Conservation (phyloP, 2,113 vertebrate genomes). For the Lutjanus erythropterus region DNA sequence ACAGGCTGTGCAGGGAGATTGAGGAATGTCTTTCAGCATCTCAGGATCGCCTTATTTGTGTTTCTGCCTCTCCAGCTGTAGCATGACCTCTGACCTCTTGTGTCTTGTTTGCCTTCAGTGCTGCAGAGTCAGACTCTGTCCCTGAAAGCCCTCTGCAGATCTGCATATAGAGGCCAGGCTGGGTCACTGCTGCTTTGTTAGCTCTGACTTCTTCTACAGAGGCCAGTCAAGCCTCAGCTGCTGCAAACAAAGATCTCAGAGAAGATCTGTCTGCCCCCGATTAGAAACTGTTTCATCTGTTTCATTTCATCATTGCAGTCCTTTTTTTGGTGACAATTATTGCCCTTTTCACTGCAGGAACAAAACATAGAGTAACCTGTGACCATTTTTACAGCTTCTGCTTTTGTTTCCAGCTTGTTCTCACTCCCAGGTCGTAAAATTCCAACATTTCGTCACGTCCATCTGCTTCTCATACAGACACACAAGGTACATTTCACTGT, state of each 20-base stretch:
- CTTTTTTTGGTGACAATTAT: neutral
- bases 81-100: slow-evolving; percentile 25
- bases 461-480: too few species aligned
- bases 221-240: neutral
- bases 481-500: too few species aligned
- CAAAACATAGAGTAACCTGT: neutral
- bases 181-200: slow-evolving; percentile 23
- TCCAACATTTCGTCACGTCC: too few species aligned
- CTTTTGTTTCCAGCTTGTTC: neutral
- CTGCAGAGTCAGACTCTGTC: neutral
- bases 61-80: slow-evolving; percentile 24
- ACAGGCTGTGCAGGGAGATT: neutral
- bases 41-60: slow-evolving; percentile 1
- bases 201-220: neutral
- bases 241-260: slow-evolving; percentile 10
- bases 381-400: neutral
- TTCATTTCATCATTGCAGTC: neutral
- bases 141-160: slow-evolving; percentile 12
- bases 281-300: neutral
- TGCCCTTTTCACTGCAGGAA: neutral
- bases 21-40: slow-evolving; percentile 39
- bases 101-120: slow-evolving; percentile 26
- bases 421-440: too few species aligned
- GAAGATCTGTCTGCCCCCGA: neutral
- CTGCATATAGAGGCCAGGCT: slow-evolving; percentile 3